Conservation (phyloP, 2,797 vertebrate genomes). For the Paedocypris micromegethes region DNA sequence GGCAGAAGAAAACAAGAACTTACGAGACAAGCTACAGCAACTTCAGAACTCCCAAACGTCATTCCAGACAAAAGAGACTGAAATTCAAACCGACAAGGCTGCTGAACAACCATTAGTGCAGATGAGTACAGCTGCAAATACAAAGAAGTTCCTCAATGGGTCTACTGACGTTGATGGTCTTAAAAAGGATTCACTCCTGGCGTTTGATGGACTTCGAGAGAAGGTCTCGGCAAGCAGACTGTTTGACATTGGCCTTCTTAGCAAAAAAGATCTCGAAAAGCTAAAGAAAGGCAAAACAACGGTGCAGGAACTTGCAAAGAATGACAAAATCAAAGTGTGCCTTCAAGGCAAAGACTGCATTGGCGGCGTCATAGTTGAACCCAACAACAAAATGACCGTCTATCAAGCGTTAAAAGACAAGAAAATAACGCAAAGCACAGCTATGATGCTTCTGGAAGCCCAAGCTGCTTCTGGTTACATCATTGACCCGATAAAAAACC, state of each 20-base stretch:
- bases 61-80: constrained; percentile 70
- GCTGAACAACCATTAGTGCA: constrained; percentile 58
- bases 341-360: constrained; percentile 78
- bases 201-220: constrained; percentile 80
- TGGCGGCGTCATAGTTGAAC: constrained; percentile 78
- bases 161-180: constrained; percentile 61
- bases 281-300: constrained; percentile 75
- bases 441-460: constrained; percentile 75
- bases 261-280: constrained; percentile 77
- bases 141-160: constrained; percentile 71
- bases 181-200: constrained; percentile 57
- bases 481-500: constrained; percentile 70
- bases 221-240: constrained; percentile 81
- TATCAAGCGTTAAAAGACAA: constrained; percentile 84
- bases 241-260: constrained; percentile 74
- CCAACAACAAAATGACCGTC: constrained; percentile 81
- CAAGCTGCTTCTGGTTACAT: constrained; percentile 79
- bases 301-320: constrained; percentile 72
- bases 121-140: constrained; percentile 57
- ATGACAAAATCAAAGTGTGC: constrained; percentile 73
- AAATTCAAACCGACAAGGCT: constrained; percentile 75
- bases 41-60: constrained; percentile 76
- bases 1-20: constrained; percentile 86
- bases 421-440: constrained; percentile 66
- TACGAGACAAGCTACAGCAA: constrained; percentile 80